Evolutionary conservation across 2,113 vertebrate species (phyloP), one percentile per base, ranked within the genome.

Genomic region (Microcebus ravelobensis): DNA sequence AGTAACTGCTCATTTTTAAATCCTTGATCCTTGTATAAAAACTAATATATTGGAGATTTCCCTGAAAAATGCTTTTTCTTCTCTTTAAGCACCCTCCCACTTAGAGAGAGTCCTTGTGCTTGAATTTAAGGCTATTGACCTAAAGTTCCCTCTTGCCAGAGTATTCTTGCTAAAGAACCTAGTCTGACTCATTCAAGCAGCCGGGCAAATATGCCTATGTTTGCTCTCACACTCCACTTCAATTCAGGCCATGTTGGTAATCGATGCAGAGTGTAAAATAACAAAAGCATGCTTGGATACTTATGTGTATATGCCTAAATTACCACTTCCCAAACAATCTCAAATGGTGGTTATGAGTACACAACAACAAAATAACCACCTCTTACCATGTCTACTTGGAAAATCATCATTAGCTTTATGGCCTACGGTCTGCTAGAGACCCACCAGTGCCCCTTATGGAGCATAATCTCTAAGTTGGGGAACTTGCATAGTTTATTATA

Each of bases 211-310:
- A 42, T 15, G 65, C 42, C 39, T 25, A 9, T 61, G 71, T 87
- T 65, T 85, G 34, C 90, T 80, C 50, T 85, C 48, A 68, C 27
- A 29, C 67, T 65, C 48, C 83, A 65, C 73, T 95, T 94, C 89
- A 79, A 74, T 82, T 92, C 55, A 94, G 55, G 9, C 14, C 48
- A 70, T 18, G 50, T 31, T 81, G 31, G 36, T 27, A 77, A 88
- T 92, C 67, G 36, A 90, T 48, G n/a, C n/a, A 86, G 88, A 86
- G 34, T 86, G 4, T 73, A 88, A 92, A 96, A 65, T 84, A 90
- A 87, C 21, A 80, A 61, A 20, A 95, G 42, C 15, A 39, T 0
- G 6, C 81, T 85, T 86, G 10, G 71, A 76, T 92, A 48, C 45
- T 85, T 85, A 57, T 57, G 52, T 36, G 61, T 73, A 7, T 0